phyloP scores from a whole-genome alignment of 2,888 invertebrate genomes.

The Serrognathus titanus region DNA sequence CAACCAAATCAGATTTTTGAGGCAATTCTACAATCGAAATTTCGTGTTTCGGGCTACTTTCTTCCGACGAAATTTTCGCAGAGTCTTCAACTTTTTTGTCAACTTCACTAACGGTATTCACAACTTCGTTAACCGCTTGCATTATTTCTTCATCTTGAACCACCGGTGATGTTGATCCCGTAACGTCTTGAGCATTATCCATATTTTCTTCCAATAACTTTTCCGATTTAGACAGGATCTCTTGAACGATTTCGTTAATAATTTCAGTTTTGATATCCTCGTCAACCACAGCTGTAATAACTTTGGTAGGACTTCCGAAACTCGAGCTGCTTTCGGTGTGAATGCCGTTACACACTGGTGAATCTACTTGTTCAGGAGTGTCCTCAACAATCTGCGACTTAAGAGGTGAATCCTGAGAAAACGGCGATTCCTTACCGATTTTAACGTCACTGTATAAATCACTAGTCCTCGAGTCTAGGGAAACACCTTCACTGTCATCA shows the following conservation, averaged over 20 bases:
- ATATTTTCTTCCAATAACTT: conserved; percentile 48
- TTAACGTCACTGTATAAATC: conserved; percentile 61
- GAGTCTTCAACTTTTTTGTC: conserved; percentile 23
- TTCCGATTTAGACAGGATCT: conserved; percentile 52
- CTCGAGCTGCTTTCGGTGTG: conserved; percentile 45
- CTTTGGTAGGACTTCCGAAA: conserved; percentile 42
- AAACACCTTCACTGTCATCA: conserved; percentile 53
- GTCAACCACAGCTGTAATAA: conserved; percentile 25
- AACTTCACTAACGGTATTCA: conserved; percentile 50
- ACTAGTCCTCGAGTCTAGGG: conserved; percentile 54
- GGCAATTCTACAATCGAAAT: conserved; percentile 16
- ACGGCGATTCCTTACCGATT: conserved; percentile 59
- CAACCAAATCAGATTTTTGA: conserved; percentile 25
- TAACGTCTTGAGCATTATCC: conserved; percentile 19
- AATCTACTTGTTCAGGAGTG: conserved; percentile 28
- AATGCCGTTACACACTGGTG: conserved; percentile 48
- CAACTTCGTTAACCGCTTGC: conserved; percentile 53
- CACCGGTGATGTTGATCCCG: conserved; percentile 41
- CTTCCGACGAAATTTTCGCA: conserved; percentile 18
- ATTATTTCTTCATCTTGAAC: conserved; percentile 54
- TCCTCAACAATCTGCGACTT: conserved; percentile 41
- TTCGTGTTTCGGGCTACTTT: conserved; percentile 27
- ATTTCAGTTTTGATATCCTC: conserved; percentile 45
- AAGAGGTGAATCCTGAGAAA: conserved; percentile 48
- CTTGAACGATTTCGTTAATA: conserved; percentile 53